Evolutionary conservation across 2,113 vertebrate species (phyloP).

Genomic region (Antennarius striatus): DNA sequence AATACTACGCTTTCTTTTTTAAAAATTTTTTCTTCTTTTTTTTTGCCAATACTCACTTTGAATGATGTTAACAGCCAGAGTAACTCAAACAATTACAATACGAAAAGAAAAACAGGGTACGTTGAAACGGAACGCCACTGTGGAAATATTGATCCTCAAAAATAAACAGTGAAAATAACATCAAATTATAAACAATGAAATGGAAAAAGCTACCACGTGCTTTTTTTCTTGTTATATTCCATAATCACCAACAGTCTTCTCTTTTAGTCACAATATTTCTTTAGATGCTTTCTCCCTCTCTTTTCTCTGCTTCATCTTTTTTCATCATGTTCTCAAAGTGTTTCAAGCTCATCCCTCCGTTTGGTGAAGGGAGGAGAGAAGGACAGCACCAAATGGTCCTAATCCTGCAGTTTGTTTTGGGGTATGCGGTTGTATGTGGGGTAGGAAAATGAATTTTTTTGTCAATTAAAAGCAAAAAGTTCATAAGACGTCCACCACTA

Average conservation of each 20-base stretch:
- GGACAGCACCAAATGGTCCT: conserved; percentile 66
- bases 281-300: conserved; percentile 59
- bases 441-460: conserved; percentile 45
- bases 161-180: conserved; percentile 68
- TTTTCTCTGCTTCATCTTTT: conserved; percentile 42
- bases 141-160: conserved; percentile 75
- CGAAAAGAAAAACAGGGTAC: conserved; percentile 63
- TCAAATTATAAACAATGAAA: conserved; percentile 68
- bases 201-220: conserved; percentile 79
- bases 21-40: conserved; percentile 26
- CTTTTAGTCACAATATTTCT: conserved; percentile 73
- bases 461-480: conserved; percentile 55
- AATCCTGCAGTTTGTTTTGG: conserved; percentile 69
- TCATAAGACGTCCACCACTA: conserved; percentile 45
- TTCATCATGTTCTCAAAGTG: conserved; percentile 48
- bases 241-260: conserved; percentile 68
- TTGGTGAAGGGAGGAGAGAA: conserved; percentile 48
- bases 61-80: conserved; percentile 77
- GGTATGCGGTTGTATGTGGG: conserved; percentile 19
- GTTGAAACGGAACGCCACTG: conserved; percentile 69
- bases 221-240: conserved; percentile 74
- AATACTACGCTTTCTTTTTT: conserved; percentile 63
- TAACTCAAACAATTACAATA: conserved; percentile 67
- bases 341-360: conserved; percentile 54
- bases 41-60: conserved; percentile 72